Evolutionary conservation across 37 sponge, comb jelly and placozoan species (phyloP), one percentile per base, ranked within the genome.

Genomic region (Aplysina aerophoba): DNA sequence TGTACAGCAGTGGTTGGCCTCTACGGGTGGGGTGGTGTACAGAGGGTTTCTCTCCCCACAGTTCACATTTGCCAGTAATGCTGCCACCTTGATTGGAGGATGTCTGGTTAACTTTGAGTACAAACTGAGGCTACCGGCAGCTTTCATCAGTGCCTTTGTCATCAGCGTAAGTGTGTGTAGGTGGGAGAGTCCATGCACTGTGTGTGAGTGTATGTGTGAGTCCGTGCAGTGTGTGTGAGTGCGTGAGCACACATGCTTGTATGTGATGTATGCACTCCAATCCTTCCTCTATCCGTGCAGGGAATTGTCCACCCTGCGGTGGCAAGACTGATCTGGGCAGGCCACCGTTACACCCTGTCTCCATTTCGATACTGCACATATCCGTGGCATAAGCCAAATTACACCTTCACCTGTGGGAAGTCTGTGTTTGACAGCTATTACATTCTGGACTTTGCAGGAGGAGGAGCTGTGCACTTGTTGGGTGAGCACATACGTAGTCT

Each of bases 21-120:
- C n/a, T n/a, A n/a, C n/a, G n/a, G n/a, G n/a, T n/a, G n/a, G n/a
- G n/a, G n/a, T n/a, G n/a, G n/a, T n/a, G n/a, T n/a, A n/a, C n/a
- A n/a, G n/a, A n/a, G n/a, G n/a, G n/a, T n/a, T n/a, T 44, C 50
- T 8, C 50, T 44, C 50, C 50, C 50, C 50, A 4, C 78, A 88
- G 89, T 92, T 88, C 66, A 88, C 88, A 0, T 92, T 92, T 68
- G 92, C 92, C 30, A 92, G 92, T 44, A 92, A 92, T 61, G 82
- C 92, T 60, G 92, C 92, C 67, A 92, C 92, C 35, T 50, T 92
- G 15, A 53, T 92, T 63, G 88, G 88, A 33, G 92, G 92, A 0
- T 78, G 85, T 38, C 83, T 92, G 20, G 62, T 86, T 11, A 64
- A 73, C 27, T 71, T 82, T 44, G 59, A 71, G 41, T 89, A 89